Percentiles rank a stretch among this genome's conserved stretches.
phyloP scores from a whole-genome alignment of 92 coral and sea anemone species.

The Anthopleura xanthogrammica region DNA sequence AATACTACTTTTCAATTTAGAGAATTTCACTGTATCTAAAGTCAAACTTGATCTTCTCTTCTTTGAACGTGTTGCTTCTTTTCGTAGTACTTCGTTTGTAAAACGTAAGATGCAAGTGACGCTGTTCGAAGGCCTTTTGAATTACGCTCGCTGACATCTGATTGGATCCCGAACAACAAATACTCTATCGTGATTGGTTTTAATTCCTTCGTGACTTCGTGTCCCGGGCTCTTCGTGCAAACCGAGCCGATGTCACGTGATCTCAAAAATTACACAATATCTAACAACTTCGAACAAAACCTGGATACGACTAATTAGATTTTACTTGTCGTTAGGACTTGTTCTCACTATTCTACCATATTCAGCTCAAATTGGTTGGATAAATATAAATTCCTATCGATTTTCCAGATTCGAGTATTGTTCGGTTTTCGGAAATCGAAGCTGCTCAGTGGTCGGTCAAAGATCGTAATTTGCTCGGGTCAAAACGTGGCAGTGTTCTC shows the following conservation, averaged over 20 bases:
- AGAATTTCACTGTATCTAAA: not conserved
- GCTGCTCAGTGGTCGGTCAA: not conserved
- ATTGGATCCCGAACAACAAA: slow-evolving; percentile 59
- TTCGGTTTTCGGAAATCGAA: slow-evolving; percentile 13
- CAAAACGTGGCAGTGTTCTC: slow-evolving; percentile 55
- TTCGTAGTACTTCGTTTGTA: slow-evolving; percentile 54
- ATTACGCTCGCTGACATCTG: slow-evolving; percentile 81
- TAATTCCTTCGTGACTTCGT: not conserved
- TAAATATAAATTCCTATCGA: no score
- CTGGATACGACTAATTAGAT: no score
- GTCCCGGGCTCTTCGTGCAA: not conserved
- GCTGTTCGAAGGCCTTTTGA: slow-evolving; percentile 73
- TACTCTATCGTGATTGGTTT: slow-evolving; percentile 14
- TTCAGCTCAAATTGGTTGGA: no score
- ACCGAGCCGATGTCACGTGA: no score
- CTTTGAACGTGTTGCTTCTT: not conserved
- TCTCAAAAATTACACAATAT: no score
- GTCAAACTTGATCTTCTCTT: not conserved
- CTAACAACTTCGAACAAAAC: no score
- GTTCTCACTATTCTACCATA: no score
- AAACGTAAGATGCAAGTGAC: slow-evolving; percentile 34
- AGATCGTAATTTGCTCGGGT: not conserved
- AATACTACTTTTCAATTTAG: not conserved
- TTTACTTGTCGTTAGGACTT: no score
- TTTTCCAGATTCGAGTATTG: slow-evolving; percentile 18